Percentiles rank a stretch among this genome's conserved stretches.
Evolutionary conservation across 2,113 vertebrate genomes (phyloP).

Genomic region (Sterrhoptilus dennistouni): DNA sequence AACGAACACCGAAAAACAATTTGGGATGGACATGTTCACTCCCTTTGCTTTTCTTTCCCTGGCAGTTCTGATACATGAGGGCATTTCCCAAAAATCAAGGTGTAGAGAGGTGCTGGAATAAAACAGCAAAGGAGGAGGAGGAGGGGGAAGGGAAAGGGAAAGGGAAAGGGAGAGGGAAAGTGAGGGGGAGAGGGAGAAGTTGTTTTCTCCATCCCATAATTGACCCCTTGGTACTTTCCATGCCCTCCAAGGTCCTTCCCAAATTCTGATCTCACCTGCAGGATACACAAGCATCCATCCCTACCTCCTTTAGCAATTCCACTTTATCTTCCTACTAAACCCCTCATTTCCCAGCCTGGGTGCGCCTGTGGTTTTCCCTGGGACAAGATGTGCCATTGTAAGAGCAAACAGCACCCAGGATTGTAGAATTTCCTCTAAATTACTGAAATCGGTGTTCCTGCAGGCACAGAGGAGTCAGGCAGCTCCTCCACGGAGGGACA

Average conservation of each 20-base stretch:
- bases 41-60: background rate
- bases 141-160: too few species aligned
- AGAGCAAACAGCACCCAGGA: background rate
- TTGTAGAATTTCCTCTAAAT: background rate
- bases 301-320: background rate
- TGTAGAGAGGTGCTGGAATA: background rate
- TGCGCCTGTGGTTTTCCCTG: background rate
- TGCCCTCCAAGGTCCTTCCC: background rate
- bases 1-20: background rate
- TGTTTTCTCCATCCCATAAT: background rate
- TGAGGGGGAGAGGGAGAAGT: accelerated
- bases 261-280: background rate
- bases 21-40: accelerated
- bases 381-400: background rate
- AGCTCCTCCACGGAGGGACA: background rate
- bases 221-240: background rate
- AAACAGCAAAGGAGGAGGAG: background rate
- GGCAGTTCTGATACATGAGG: background rate
- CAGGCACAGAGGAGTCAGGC: background rate
- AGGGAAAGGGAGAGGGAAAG: too few species aligned
- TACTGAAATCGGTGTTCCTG: background rate
- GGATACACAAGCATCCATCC: background rate
- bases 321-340: background rate
- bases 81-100: background rate
- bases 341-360: background rate